Percentiles rank a stretch among this genome's conserved stretches.
These are phyloP conservation scores for Erebia aethiops DNA, from an alignment of 2,888 invertebrate genomes.

Conservation along the genomic window DNA sequence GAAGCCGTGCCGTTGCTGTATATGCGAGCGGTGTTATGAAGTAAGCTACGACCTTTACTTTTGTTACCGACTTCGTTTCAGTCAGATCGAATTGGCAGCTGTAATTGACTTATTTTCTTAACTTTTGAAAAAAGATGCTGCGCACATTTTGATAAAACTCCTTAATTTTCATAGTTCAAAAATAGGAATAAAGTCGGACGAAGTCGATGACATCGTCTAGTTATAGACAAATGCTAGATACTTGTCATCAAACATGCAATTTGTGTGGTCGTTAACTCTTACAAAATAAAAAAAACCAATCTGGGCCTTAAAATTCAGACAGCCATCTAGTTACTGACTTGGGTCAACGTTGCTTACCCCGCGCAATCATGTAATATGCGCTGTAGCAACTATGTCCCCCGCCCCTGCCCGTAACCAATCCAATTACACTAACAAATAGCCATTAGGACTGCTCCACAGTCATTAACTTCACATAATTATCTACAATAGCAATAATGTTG, in stretches of 20 bases:
- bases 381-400: not conserved
- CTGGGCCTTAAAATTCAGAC: not conserved
- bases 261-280: no score
- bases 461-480: conserved; percentile 31
- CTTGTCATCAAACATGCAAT: no score
- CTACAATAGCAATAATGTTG: conserved; percentile 28
- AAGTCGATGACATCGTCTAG: no score
- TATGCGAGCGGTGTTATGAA: no score
- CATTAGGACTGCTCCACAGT: conserved; percentile 9
- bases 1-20: no score
- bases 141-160: not conserved
- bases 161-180: no score
- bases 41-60: no score
- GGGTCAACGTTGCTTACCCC: not conserved
- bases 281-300: no score
- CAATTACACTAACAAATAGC: conserved; percentile 13
- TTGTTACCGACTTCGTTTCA: no score
- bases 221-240: no score
- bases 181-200: no score
- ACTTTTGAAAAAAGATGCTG: not conserved
- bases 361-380: not conserved
- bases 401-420: not conserved
- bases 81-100: no score
- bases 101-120: not conserved
- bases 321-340: conserved; percentile 1